Evolutionary conservation across 35 echinoderm and acorn worm species (phyloP).

Genomic region (Amphiura filiformis): DNA sequence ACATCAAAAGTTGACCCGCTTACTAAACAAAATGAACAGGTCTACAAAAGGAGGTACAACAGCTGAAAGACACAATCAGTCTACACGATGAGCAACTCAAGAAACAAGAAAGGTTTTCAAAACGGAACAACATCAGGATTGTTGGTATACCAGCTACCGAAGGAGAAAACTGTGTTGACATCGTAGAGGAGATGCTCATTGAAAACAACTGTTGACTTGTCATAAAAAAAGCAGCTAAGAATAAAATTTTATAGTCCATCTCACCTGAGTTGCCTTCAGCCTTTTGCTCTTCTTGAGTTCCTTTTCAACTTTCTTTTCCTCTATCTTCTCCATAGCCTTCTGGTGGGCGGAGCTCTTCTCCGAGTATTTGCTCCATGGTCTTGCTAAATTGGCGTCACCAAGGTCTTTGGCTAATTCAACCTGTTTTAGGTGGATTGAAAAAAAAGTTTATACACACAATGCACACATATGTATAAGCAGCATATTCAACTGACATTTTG

Average conservation of each 20-base stretch:
- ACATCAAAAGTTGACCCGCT: no score
- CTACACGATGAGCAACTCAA: neutral
- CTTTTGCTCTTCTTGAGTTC: slow-evolving; percentile 12
- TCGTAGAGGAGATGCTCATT: no score
- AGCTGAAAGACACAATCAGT: no score
- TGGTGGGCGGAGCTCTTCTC: slow-evolving; percentile 78
- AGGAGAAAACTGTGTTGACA: no score
- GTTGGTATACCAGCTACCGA: no score
- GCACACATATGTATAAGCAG: no score
- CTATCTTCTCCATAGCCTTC: slow-evolving; percentile 38
- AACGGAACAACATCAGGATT: neutral
- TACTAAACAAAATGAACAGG: no score
- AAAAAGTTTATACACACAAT: neutral
- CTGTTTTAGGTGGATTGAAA: slow-evolving; percentile 54
- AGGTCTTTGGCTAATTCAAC: slow-evolving; percentile 83
- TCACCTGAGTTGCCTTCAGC: neutral
- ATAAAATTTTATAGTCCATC: no score
- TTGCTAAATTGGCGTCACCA: slow-evolving; percentile 49
- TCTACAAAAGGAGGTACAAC: no score
- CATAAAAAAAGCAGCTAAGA: no score
- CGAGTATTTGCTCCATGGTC: slow-evolving; percentile 98
- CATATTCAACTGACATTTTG: no score
- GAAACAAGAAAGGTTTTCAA: neutral
- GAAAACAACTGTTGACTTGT: no score
- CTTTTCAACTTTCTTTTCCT: slow-evolving; percentile 35